Base-by-base conservation (phyloP, 2,113 vertebrate species). In the Syngnathoides biaculeatus region DNA sequence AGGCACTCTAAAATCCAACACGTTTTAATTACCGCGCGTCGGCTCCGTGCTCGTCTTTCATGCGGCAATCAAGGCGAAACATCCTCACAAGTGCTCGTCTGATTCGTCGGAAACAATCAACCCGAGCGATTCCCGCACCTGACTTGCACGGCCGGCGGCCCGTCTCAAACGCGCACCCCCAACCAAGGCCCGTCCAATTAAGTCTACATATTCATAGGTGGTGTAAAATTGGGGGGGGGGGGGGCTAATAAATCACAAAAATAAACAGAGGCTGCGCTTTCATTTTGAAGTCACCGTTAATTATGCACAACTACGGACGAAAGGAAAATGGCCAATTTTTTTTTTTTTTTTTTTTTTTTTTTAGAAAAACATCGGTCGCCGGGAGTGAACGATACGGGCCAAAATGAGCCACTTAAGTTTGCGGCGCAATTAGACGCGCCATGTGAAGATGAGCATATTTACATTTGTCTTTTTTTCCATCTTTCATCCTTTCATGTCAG, bases 21-120 rank as follows among this genome's bases (percentile, higher is more conserved):
- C 94, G 94, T 97, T 95, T 98, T 98, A 98, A 98, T 98, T 96
- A 96, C 93, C 94, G 93, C 92, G 93, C 93, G 92, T 92, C 92
- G 91, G 90, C 92, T 93, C 92, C 93, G 93, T 93, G 92, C 84
- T 92, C 85, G 90, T 90, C 95, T 98, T 98, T 97, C 96, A 98
- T 96, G 98, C 97, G 95, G 94, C 95, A 98, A 98, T 98, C 84
- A 86, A 91, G 88, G 93, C 92, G 91, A 75, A 75, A 68, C 92
- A 92, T 95, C 94, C 94, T 94, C 93, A 93, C 92, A 94, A 94
- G 96, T 95, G 93, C 95, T 96, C 93, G 95, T 95, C 90, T 90
- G 94, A 96, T 95, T 96, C 95, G 94, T 94, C 95, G 96, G 94
- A 98, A 95, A 96, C 93, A 94, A 96, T 91, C 86, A 89, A 82